Conservation (phyloP, 2,888 invertebrate species). For the Megalurothrips usitatus region DNA sequence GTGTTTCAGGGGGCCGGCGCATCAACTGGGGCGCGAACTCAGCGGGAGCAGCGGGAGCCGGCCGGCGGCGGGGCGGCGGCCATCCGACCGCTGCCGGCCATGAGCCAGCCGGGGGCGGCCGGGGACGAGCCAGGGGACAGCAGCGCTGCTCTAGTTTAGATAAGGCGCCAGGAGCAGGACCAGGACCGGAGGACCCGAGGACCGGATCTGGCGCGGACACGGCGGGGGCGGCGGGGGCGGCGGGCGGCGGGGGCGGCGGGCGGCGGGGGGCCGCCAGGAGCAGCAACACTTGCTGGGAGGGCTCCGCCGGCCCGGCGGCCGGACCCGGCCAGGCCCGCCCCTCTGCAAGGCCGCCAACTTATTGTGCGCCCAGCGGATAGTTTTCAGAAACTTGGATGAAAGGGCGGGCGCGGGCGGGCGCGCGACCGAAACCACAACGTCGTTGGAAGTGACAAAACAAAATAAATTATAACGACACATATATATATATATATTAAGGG, state of each 20-base stretch:
- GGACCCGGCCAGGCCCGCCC: neutral
- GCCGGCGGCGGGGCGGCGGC: too few relatives aligned
- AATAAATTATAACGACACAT: too few relatives aligned
- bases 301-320: neutral
- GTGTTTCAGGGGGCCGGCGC: neutral
- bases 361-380: neutral
- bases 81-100: too few relatives aligned
- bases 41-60: neutral
- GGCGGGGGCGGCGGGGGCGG: neutral
- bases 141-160: neutral
- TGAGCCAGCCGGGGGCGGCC: too few relatives aligned
- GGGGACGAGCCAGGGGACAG: too few relatives aligned
- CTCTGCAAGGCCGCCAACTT: neutral
- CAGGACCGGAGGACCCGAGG: neutral
- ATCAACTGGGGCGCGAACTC: neutral
- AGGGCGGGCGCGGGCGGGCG: too few relatives aligned
- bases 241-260: neutral
- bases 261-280: too few relatives aligned
- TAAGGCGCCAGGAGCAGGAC: conserved; percentile 1
- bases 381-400: too few relatives aligned
- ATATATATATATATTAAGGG: too few relatives aligned
- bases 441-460: too few relatives aligned
- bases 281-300: neutral
- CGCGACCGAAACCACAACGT: too few relatives aligned
- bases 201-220: neutral